phyloP scores from a whole-genome alignment of 2,113 vertebrate genomes.

The Hymenochirus boettgeri region DNA sequence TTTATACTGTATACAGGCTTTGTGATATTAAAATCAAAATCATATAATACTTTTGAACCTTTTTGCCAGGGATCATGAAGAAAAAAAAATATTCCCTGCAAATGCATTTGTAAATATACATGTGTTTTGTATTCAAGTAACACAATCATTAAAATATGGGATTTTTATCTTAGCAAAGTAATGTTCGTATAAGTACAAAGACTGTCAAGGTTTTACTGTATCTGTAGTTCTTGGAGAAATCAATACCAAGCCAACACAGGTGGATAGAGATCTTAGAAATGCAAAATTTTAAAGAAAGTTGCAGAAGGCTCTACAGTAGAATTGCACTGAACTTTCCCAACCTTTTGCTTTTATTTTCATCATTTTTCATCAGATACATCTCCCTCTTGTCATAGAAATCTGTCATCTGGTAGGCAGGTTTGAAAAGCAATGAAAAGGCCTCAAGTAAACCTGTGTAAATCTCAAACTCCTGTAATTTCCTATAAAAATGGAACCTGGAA shows the following conservation, averaged over 20 bases:
- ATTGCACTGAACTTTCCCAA: constrained; percentile 50
- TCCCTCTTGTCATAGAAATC: constrained; percentile 47
- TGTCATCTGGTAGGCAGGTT: constrained; percentile 47
- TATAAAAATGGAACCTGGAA: constrained; percentile 46
- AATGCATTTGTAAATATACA: too few relatives aligned
- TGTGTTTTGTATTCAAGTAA: too few relatives aligned
- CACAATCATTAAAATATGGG: too few relatives aligned
- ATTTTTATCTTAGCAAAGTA: too few relatives aligned
- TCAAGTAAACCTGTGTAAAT: constrained; percentile 39
- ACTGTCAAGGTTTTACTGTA: constrained; percentile 9
- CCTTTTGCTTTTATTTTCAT: constrained; percentile 46
- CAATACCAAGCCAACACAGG: constrained; percentile 47
- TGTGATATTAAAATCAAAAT: too few relatives aligned
- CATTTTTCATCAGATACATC: constrained; percentile 43
- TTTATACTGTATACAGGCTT: too few relatives aligned
- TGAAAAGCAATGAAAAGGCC: constrained; percentile 46
- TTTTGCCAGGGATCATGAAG: too few relatives aligned
- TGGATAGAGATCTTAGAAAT: constrained; percentile 43
- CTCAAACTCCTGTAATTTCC: constrained; percentile 26
- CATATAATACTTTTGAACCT: too few relatives aligned
- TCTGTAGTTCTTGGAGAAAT: constrained; percentile 43
- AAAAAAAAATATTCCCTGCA: too few relatives aligned
- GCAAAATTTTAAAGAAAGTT: constrained; percentile 34
- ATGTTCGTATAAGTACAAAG: too few relatives aligned
- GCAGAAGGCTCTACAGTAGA: constrained; percentile 39